A percentile compares a stretch with the other conserved stretches of the same genome.
Conservation (phyloP, 2,888 invertebrate species). For the Tanaodytes sp. region DNA sequence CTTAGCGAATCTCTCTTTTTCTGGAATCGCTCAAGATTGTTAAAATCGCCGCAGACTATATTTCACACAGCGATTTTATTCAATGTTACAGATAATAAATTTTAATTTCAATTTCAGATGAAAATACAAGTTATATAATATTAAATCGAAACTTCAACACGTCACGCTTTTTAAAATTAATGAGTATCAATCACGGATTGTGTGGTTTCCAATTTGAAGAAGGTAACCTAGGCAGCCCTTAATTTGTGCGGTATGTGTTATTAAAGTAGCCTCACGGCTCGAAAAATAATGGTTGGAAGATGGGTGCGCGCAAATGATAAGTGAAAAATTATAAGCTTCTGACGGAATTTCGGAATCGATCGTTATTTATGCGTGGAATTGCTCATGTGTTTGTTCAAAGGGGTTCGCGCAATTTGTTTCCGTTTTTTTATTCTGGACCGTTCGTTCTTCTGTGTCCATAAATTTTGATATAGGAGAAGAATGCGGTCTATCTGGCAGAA, state of each 20-base stretch:
- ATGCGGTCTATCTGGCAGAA: constrained; percentile 33
- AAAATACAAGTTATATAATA: no score
- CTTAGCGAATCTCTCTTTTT: no score
- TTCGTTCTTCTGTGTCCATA: constrained; percentile 28
- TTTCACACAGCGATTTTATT: no score
- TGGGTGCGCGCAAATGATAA: constrained; percentile 45
- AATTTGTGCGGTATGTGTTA: constrained; percentile 11
- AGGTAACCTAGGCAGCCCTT: no score
- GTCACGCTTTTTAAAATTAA: no score
- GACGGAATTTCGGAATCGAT: constrained; percentile 42
- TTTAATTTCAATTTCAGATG: no score
- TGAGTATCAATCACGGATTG: no score
- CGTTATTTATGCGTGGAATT: constrained; percentile 43
- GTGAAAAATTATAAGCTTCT: constrained; percentile 58
- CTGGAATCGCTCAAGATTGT: no score
- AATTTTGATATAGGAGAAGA: constrained; percentile 34
- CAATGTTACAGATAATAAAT: no score
- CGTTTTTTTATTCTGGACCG: neutral
- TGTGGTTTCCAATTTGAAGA: no score
- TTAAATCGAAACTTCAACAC: no score
- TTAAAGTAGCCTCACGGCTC: constrained; percentile 30
- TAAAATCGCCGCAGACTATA: no score
- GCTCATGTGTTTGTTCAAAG: constrained; percentile 37
- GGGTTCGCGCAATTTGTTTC: neutral
- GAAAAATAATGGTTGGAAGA: constrained; percentile 29